Conservation (phyloP, 1,140 invertebrate genomes). For the Bombus superbus region DNA sequence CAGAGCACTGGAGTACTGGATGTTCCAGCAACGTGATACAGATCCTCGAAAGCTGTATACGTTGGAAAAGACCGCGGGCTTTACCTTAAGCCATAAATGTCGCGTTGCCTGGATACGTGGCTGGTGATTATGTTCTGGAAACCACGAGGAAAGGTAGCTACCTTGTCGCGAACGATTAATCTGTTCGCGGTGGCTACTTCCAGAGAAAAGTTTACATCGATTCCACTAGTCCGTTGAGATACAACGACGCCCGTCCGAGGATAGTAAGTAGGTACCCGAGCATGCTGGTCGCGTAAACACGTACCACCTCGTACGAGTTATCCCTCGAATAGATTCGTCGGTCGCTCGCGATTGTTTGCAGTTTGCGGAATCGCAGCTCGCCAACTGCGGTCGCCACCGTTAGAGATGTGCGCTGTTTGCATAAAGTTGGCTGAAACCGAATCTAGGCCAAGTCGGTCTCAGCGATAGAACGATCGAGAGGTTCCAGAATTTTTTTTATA, state of each 20-base stretch:
- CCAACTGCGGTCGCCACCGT: neutral
- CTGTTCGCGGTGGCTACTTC: constrained; percentile 7
- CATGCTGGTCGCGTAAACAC: neutral
- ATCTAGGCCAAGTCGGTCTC: neutral
- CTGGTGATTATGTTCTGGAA: constrained; percentile 25
- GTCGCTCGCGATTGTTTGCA: constrained; percentile 12
- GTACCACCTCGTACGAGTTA: constrained; percentile 18
- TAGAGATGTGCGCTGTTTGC: constrained; percentile 3
- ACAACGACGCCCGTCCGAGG: neutral
- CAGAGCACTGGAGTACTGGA: neutral
- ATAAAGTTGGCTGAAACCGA: neutral
- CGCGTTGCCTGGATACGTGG: constrained; percentile 21
- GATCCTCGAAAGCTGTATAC: neutral
- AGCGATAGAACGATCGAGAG: too few relatives aligned
- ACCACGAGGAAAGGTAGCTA: neutral
- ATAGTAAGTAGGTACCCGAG: neutral
- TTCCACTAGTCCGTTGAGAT: constrained; percentile 1
- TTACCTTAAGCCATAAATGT: constrained; percentile 36
- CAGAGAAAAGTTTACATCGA: constrained; percentile 9
- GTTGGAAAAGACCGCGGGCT: neutral
- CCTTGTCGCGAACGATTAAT: constrained; percentile 48
- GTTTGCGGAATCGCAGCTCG: constrained; percentile 23
- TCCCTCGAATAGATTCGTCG: neutral
- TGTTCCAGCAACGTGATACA: neutral
- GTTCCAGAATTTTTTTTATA: neutral